Conservation (phyloP, 2,113 vertebrate species). For the Lontra canadensis region DNA sequence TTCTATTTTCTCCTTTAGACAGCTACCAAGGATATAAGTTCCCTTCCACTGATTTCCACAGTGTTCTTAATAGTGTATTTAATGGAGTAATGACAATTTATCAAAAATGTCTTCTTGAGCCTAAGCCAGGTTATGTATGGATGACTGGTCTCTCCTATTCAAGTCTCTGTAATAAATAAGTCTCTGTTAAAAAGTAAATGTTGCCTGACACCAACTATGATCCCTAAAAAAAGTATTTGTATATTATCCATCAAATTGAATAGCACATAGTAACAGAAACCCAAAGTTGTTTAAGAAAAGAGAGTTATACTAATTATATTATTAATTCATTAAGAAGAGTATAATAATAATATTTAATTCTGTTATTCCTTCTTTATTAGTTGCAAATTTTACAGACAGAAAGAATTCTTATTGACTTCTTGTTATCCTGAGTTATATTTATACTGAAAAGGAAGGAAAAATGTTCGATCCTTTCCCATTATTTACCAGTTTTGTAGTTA, state of each 20-base stretch:
- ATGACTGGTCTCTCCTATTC: not conserved
- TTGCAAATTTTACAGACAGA: not conserved
- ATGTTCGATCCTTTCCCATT: not conserved
- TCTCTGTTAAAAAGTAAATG: not conserved
- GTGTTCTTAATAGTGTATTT: not conserved
- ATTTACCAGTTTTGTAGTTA: not conserved
- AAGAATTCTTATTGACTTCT: not conserved
- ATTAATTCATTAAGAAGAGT: not conserved
- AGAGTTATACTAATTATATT: not conserved
- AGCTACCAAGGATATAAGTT: not conserved
- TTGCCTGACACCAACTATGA: not conserved
- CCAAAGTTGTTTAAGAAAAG: not conserved
- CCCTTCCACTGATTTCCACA: not conserved
- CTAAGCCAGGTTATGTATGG: not conserved
- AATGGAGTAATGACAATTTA: not conserved
- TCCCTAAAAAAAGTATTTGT: not conserved
- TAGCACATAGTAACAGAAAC: not conserved
- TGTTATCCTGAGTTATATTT: not conserved
- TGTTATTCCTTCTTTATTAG: not conserved
- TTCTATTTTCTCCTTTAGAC: not conserved
- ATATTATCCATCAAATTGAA: not conserved
- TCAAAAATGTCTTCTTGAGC: not conserved
- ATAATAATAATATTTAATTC: not conserved
- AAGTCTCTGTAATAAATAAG: no score
- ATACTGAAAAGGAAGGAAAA: not conserved